Conservation (phyloP, 2,888 invertebrate genomes). For the Fragum fragum region DNA sequence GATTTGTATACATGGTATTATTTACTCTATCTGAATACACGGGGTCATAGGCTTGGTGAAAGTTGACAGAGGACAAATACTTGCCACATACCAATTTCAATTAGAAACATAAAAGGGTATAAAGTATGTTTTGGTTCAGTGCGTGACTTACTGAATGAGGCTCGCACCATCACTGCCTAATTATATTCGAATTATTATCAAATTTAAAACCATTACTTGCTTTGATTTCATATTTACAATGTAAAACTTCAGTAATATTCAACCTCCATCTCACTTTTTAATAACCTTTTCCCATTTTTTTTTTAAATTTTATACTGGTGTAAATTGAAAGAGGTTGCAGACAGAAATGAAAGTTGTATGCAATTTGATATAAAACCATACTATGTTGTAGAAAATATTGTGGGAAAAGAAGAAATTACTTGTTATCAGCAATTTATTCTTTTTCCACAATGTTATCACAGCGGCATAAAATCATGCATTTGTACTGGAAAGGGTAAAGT, state of each 20-base stretch:
- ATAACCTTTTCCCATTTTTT: too few species aligned
- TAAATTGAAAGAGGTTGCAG: too few species aligned
- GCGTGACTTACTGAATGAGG: conserved; percentile 4
- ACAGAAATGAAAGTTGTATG: too few species aligned
- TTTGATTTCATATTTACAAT: background rate
- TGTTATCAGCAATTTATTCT: too few species aligned
- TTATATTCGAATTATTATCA: background rate
- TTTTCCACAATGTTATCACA: too few species aligned
- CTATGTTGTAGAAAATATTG: too few species aligned
- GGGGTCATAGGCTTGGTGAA: background rate
- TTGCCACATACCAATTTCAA: background rate
- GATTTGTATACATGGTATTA: background rate
- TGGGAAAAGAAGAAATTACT: too few species aligned
- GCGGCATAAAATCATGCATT: too few species aligned
- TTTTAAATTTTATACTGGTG: too few species aligned
- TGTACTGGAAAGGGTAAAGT: too few species aligned
- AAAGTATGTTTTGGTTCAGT: conserved; percentile 6
- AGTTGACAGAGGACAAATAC: background rate
- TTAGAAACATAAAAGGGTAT: conserved; percentile 1
- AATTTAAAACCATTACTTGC: conserved; percentile 2
- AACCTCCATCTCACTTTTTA: background rate
- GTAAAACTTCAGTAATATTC: background rate
- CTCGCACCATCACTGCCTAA: background rate
- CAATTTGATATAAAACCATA: too few species aligned
- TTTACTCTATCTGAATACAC: background rate